Conservation (phyloP, 2,888 invertebrate species). For the Pyrrhosoma nymphula region DNA sequence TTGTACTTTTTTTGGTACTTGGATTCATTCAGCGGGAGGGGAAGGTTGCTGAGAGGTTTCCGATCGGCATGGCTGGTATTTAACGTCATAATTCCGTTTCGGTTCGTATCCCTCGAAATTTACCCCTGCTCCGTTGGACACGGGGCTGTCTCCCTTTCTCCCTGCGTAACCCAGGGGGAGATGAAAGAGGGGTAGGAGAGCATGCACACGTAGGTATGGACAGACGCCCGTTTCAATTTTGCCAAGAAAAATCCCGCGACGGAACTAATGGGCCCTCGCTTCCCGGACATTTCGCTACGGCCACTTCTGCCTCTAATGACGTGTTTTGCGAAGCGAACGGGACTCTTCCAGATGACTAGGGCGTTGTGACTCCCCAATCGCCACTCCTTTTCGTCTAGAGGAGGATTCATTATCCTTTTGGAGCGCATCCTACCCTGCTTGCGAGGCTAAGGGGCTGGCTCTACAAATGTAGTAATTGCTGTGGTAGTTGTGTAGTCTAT, state of each 20-base stretch:
- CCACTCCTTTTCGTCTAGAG: neutral
- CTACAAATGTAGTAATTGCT: too few relatives aligned
- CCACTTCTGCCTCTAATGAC: neutral
- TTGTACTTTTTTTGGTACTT: too few relatives aligned
- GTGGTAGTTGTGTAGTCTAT: too few relatives aligned
- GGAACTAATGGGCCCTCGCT: constrained; percentile 15
- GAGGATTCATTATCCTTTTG: neutral
- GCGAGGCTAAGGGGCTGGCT: too few relatives aligned
- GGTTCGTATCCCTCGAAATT: too few relatives aligned
- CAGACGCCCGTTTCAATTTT: neutral
- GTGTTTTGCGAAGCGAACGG: neutral
- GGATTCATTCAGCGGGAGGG: too few relatives aligned
- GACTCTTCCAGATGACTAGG: neutral
- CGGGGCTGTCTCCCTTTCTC: neutral
- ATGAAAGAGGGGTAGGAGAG: neutral
- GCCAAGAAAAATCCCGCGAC: constrained; percentile 1
- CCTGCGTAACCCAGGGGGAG: neutral
- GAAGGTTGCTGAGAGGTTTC: too few relatives aligned
- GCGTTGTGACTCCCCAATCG: neutral
- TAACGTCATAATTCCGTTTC: too few relatives aligned
- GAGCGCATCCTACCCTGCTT: neutral
- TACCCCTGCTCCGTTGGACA: too few relatives aligned
- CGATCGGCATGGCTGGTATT: too few relatives aligned
- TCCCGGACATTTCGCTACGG: neutral
- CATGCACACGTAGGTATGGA: neutral